A percentile compares a stretch with the other conserved stretches of the same genome.
Conservation (phyloP, 2,113 vertebrate species). For the Onychostoma macrolepis region DNA sequence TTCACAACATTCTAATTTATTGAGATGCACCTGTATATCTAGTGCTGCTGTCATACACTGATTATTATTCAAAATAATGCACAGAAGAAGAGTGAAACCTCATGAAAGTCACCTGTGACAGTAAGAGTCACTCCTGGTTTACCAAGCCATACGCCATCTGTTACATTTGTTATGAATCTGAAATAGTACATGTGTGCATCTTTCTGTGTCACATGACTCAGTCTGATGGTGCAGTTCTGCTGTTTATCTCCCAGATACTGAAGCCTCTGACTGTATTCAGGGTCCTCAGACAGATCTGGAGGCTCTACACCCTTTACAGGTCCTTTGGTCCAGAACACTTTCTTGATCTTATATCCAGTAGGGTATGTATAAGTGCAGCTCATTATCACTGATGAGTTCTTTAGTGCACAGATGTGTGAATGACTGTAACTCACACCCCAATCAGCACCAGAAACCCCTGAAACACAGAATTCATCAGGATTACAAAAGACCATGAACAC, state of each 20-base stretch:
- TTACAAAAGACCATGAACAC: too few relatives aligned
- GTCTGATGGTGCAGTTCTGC: not conserved
- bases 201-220: not conserved
- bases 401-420: not conserved
- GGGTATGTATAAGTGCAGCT: not conserved
- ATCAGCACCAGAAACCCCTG: not conserved
- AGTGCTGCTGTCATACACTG: not conserved
- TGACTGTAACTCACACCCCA: not conserved
- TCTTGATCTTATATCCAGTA: not conserved
- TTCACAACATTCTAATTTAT: too few relatives aligned
- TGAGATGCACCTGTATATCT: too few relatives aligned
- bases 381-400: not conserved
- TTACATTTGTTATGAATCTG: not conserved
- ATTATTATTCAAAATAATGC: slow-evolving; percentile 1
- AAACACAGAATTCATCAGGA: not conserved
- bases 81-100: not conserved
- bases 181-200: not conserved
- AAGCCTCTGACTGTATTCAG: not conserved
- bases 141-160: fast-evolving
- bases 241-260: not conserved
- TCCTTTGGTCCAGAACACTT: not conserved
- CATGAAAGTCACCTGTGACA: not conserved
- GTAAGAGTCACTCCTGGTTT: not conserved
- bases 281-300: not conserved
- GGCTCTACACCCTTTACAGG: too few relatives aligned